Conservation (phyloP, 2,888 invertebrate genomes). For the Heliconius charithonia region DNA sequence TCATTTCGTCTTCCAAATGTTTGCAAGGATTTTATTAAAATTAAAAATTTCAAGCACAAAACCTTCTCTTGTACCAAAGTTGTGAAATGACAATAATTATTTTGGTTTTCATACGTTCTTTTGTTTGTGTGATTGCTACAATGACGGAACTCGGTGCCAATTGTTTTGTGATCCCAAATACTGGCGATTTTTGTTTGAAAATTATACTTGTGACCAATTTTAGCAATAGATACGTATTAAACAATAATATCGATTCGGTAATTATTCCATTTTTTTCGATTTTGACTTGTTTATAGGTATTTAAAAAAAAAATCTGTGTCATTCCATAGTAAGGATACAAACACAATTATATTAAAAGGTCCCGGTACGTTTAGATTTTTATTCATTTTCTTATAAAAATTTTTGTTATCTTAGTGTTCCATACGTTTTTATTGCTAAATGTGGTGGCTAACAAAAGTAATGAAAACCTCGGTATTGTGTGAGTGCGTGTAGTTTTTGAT, state of each 20-base stretch:
- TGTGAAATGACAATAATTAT: constrained; percentile 76
- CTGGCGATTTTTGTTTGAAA: constrained; percentile 9
- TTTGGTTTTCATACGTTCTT: constrained; percentile 33
- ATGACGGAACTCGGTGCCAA: constrained; percentile 51
- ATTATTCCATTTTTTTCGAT: neutral
- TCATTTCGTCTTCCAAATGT: constrained; percentile 31
- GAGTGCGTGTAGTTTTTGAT: constrained; percentile 74
- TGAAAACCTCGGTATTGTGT: constrained; percentile 56
- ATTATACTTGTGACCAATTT: neutral
- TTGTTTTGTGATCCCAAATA: constrained; percentile 36
- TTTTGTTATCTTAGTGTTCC: neutral
- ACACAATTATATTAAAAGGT: no score
- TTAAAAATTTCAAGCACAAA: constrained; percentile 39
- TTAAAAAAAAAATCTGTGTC: no score
- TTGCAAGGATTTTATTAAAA: constrained; percentile 26
- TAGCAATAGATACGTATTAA: neutral
- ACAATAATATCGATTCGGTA: neutral
- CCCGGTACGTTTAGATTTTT: no score
- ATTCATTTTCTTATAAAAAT: no score
- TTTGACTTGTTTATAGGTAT: neutral
- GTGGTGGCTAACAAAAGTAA: constrained; percentile 19
- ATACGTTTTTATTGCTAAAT: constrained; percentile 15
- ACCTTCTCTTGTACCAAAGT: constrained; percentile 59
- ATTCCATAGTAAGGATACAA: no score
- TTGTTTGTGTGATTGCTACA: constrained; percentile 46